Percentiles rank a stretch among this genome's conserved stretches.
These are phyloP conservation scores for Protobothrops flavoviridis DNA, from an alignment of 2,113 vertebrate genomes.

Conservation along the genomic window DNA sequence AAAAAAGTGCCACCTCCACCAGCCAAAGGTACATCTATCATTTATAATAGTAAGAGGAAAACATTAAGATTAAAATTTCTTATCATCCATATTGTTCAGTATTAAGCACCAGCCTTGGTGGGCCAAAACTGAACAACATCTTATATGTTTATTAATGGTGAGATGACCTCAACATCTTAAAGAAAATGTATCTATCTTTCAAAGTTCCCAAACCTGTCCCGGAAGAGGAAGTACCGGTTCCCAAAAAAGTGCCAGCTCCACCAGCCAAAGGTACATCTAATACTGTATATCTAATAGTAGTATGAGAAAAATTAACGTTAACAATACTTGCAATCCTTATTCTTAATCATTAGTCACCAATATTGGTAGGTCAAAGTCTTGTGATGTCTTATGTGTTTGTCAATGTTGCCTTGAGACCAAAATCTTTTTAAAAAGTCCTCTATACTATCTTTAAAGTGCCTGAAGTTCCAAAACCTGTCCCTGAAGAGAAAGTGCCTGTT, in stretches of 20 bases:
- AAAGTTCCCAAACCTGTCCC: not conserved
- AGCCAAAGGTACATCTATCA: slow-evolving; percentile 51
- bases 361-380: not conserved
- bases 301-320: not conserved
- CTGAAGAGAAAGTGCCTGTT: not conserved
- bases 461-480: not conserved
- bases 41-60: not conserved
- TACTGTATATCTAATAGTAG: not conserved
- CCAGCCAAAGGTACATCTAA: not conserved
- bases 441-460: not conserved
- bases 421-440: slow-evolving; percentile 53
- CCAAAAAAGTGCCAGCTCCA: not conserved
- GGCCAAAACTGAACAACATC: not conserved
- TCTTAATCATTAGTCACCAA: not conserved
- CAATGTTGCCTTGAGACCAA: slow-evolving; percentile 19
- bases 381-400: not conserved
- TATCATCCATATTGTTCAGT: not conserved
- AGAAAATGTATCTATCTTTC: slow-evolving; percentile 31
- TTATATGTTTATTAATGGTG: not conserved
- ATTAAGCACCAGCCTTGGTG: not conserved
- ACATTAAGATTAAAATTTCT: not conserved
- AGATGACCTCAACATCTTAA: slow-evolving; percentile 46
- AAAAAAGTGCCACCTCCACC: not conserved
- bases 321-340: not conserved
- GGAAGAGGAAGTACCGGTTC: not conserved